A percentile compares a stretch with the other conserved stretches of the same genome.
phyloP scores from a whole-genome alignment of 2,888 invertebrate genomes.

The Clostera curtula region DNA sequence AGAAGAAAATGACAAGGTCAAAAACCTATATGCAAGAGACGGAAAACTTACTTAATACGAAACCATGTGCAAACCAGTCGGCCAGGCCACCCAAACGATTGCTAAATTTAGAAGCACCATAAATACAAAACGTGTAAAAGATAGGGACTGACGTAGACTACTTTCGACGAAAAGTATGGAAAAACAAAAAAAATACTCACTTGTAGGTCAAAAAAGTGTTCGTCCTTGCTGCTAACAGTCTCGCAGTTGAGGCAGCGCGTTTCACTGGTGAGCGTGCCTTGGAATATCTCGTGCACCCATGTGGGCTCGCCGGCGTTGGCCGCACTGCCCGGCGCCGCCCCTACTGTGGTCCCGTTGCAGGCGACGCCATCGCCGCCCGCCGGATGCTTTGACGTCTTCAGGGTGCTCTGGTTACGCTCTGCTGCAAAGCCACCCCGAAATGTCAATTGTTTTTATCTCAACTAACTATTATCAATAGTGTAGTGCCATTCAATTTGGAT shows the following conservation, averaged over 20 bases:
- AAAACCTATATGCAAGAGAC: too few relatives aligned
- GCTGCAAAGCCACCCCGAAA: conserved; percentile 59
- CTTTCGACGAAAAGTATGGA: too few relatives aligned
- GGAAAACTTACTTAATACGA: too few relatives aligned
- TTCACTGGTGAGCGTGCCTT: conserved; percentile 99
- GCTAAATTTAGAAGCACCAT: too few relatives aligned
- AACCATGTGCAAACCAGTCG: too few relatives aligned
- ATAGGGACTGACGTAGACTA: too few relatives aligned
- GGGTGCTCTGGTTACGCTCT: conserved; percentile 83
- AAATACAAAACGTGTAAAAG: too few relatives aligned
- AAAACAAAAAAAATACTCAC: conserved; percentile 21
- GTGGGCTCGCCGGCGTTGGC: conserved; percentile 83
- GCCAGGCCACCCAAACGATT: too few relatives aligned
- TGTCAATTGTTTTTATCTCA: not conserved
- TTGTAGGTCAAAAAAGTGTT: conserved; percentile 98
- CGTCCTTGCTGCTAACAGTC: conserved; percentile 99
- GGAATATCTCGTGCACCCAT: conserved; percentile 99
- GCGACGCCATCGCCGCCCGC: conserved; percentile 53
- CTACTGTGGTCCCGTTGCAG: conserved; percentile 60
- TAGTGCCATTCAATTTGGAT: too few relatives aligned
- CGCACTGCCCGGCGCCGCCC: conserved; percentile 17
- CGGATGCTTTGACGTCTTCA: conserved; percentile 74
- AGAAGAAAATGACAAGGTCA: too few relatives aligned
- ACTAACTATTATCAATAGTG: too few relatives aligned
- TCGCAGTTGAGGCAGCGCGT: conserved; percentile 99